Conservation (phyloP, 2,888 invertebrate species). For the Heterodera filipjevi region DNA sequence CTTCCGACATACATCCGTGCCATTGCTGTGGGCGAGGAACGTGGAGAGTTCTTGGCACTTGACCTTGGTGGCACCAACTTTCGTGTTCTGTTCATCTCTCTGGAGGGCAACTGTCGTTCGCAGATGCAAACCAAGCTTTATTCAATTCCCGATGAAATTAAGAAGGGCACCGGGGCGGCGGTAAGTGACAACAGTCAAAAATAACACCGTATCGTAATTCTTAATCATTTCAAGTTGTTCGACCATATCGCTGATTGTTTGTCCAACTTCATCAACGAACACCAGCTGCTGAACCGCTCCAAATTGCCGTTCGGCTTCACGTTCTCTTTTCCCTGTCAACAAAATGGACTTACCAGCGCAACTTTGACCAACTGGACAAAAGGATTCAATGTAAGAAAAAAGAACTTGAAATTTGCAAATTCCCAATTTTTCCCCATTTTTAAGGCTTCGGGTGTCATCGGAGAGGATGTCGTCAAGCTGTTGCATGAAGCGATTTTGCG, state of each 20-base stretch:
- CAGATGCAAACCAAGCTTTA: conserved; percentile 93
- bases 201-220: too few relatives aligned
- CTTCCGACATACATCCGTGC: conserved; percentile 63
- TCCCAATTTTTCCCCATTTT: not conserved
- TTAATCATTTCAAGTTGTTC: conserved; percentile 68
- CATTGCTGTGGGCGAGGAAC: conserved; percentile 67
- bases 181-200: too few relatives aligned
- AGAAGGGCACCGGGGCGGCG: conserved; percentile 83
- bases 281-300: conserved; percentile 57
- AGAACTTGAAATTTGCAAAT: not conserved
- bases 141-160: conserved; percentile 89
- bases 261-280: conserved; percentile 67
- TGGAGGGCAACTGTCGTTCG: conserved; percentile 43
- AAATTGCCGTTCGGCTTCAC: conserved; percentile 69
- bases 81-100: conserved; percentile 83
- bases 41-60: conserved; percentile 90
- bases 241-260: conserved; percentile 70
- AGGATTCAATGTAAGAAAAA: conserved; percentile 66
- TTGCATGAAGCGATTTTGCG: conserved; percentile 68
- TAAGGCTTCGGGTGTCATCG: conserved; percentile 68
- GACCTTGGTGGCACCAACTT: conserved; percentile 98
- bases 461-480: conserved; percentile 68
- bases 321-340: conserved; percentile 69
- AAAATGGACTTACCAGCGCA: conserved; percentile 66
- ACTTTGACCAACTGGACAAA: conserved; percentile 69